phyloP scores from a whole-genome alignment of 1,140 invertebrate genomes.

The Helicoverpa zea region DNA sequence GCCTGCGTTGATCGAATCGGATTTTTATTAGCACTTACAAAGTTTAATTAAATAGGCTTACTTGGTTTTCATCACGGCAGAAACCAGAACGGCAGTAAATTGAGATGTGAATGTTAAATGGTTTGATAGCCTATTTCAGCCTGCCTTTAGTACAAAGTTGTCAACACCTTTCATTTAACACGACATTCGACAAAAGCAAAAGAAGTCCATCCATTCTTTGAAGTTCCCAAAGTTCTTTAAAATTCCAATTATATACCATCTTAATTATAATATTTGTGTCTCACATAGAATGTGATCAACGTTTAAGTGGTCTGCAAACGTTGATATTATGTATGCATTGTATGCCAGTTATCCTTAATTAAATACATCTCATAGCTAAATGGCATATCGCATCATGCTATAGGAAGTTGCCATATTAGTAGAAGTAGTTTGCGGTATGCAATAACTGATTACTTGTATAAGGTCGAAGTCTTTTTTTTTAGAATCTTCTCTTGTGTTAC shows the following conservation, averaged over 20 bases:
- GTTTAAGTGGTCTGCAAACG: slow-evolving; percentile 17
- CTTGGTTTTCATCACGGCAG: not conserved
- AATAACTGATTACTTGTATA: no score
- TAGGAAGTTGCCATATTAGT: slow-evolving; percentile 14
- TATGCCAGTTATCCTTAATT: slow-evolving; percentile 21
- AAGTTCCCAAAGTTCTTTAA: no score
- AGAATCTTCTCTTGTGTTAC: not conserved
- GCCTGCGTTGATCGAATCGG: slow-evolving; percentile 22
- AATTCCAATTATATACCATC: no score
- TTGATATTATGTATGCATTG: slow-evolving; percentile 24
- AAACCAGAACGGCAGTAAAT: no score
- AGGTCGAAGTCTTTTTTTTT: not conserved
- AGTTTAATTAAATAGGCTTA: slow-evolving; percentile 14
- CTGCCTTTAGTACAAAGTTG: no score
- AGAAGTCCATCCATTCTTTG: no score
- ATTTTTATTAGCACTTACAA: slow-evolving; percentile 30
- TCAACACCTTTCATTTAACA: no score
- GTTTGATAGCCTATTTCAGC: no score
- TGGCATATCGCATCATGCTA: not conserved
- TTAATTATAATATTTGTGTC: no score
- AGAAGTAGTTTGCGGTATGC: not conserved
- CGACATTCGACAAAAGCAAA: no score
- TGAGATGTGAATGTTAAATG: no score
- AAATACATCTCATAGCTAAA: slow-evolving; percentile 27
- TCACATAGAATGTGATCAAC: not conserved